These are phyloP conservation scores for Plodia interpunctella DNA, from an alignment of 1,140 invertebrate species.

Conservation along the genomic window DNA sequence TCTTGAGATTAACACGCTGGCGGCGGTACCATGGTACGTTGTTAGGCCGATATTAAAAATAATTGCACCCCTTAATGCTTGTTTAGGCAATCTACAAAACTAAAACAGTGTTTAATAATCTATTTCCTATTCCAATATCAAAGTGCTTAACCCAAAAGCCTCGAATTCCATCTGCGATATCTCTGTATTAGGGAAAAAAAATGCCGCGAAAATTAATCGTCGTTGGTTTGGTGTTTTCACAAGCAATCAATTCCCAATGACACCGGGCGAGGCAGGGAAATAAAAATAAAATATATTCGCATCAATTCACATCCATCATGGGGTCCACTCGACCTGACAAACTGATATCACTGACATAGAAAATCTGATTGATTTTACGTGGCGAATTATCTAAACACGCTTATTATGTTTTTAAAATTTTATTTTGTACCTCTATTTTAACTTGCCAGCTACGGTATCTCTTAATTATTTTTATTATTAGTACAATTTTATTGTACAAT, in stretches of 20 bases:
- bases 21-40: too few species aligned
- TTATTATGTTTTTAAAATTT: constrained; percentile 17
- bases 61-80: too few species aligned
- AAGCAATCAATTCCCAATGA: constrained; percentile 55
- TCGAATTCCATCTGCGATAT: constrained; percentile 6
- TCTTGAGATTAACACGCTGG: too few species aligned
- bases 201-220: constrained; percentile 23
- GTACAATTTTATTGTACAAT: too few species aligned
- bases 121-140: too few species aligned
- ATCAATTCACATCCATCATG: constrained; percentile 55
- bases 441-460: too few species aligned
- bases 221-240: constrained; percentile 37
- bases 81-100: too few species aligned
- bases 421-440: too few species aligned
- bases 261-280: constrained; percentile 33
- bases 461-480: too few species aligned
- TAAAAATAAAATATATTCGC: constrained; percentile 38
- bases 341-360: constrained; percentile 38
- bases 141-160: background rate
- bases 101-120: too few species aligned
- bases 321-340: constrained; percentile 32
- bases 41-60: too few species aligned
- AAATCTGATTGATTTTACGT: constrained; percentile 51
- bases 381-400: constrained; percentile 30
- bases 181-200: constrained; percentile 1